phyloP scores from a whole-genome alignment of 2,113 vertebrate species.

The Daboia siamensis region DNA sequence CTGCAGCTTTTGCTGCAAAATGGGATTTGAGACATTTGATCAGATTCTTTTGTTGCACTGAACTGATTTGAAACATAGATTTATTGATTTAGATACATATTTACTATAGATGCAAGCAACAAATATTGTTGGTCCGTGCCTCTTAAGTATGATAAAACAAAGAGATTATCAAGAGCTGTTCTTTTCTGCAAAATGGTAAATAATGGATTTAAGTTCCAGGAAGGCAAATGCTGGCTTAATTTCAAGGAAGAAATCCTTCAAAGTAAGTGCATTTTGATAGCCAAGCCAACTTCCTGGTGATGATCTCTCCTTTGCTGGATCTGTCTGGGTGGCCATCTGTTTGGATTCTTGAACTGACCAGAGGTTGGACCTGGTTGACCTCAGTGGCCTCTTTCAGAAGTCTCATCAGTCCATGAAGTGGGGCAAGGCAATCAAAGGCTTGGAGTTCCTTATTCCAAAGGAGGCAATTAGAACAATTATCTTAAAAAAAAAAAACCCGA shows the following conservation, averaged over 20 bases:
- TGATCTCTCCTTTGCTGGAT: not conserved
- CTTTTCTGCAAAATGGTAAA: not conserved
- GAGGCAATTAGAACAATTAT: not conserved
- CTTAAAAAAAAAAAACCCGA: not conserved
- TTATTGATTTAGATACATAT: not conserved
- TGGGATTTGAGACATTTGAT: not conserved
- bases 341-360: not conserved
- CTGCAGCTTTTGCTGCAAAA: not conserved
- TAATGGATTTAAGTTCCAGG: not conserved
- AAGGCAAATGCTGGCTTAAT: not conserved
- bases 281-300: not conserved
- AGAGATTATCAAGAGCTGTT: not conserved
- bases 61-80: not conserved
- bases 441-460: not conserved
- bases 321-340: not conserved
- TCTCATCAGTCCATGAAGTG: not conserved
- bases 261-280: not conserved
- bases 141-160: not conserved
- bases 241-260: not conserved
- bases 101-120: not conserved
- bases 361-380: not conserved
- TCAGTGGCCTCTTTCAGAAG: not conserved
- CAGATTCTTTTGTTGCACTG: not conserved
- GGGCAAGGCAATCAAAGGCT: not conserved
- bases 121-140: not conserved